These are phyloP conservation scores for Lacerta bilineata DNA, from an alignment of 2,797 vertebrate species.

Conservation along the genomic window DNA sequence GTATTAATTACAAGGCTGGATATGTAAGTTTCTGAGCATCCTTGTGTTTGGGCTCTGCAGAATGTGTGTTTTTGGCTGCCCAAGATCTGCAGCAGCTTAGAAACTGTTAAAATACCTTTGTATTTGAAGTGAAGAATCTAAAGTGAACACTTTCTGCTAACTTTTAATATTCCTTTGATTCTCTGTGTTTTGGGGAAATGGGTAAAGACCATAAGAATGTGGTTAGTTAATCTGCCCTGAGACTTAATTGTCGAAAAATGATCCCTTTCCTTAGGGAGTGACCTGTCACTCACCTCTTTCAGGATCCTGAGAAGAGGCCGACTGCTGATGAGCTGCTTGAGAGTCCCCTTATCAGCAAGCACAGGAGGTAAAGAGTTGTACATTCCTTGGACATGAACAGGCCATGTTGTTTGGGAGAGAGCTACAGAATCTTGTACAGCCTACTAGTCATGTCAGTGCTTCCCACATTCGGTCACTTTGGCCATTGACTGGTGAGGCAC, in stretches of 20 bases:
- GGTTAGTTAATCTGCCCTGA: slow-evolving; percentile 35
- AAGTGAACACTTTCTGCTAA: slow-evolving; percentile 14
- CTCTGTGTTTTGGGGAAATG: slow-evolving; percentile 26
- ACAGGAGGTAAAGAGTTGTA: slow-evolving; percentile 83
- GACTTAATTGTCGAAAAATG: slow-evolving; percentile 27
- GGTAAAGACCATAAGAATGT: background rate
- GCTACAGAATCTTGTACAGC: background rate
- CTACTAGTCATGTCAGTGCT: background rate
- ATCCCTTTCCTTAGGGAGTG: slow-evolving; percentile 49
- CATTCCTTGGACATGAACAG: slow-evolving; percentile 23
- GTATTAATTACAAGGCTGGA: background rate
- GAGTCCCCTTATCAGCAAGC: slow-evolving; percentile 86
- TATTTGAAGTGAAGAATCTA: background rate
- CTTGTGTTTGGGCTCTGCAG: slow-evolving; percentile 1
- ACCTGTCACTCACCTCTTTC: slow-evolving; percentile 65
- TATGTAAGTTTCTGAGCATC: background rate
- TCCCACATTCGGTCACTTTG: background rate
- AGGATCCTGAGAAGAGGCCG: slow-evolving; percentile 96
- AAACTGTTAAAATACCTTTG: background rate
- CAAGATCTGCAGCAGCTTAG: slow-evolving; percentile 5
- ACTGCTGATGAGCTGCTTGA: slow-evolving; percentile 92
- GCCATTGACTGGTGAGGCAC: background rate
- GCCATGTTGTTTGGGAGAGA: background rate
- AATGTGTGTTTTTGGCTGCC: slow-evolving; percentile 31
- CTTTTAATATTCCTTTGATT: slow-evolving; percentile 7